phyloP scores from a whole-genome alignment of 2,888 invertebrate species.

The Cremastobaeus sp. region DNA sequence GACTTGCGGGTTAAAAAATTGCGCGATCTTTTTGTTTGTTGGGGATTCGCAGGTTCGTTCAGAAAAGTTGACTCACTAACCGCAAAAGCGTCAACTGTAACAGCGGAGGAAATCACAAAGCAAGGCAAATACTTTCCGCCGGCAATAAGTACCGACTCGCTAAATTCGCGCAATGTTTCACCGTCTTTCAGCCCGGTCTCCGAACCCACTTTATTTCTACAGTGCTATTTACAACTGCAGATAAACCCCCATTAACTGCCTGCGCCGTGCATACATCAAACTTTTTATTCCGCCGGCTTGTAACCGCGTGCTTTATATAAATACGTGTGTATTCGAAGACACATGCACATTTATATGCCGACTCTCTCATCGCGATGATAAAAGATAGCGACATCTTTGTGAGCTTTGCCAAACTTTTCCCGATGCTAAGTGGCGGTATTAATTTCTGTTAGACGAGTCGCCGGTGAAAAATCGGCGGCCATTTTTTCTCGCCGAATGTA shows the following conservation, averaged over 20 bases:
- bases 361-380: conserved; percentile 34
- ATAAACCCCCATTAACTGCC: conserved; percentile 54
- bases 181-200: conserved; percentile 41
- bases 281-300: conserved; percentile 36
- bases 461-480: no score
- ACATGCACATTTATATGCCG: not conserved
- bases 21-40: no score
- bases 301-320: conserved; percentile 34
- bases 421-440: conserved; percentile 12
- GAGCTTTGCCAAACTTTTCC: conserved; percentile 26
- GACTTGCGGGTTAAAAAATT: not conserved
- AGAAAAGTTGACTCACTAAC: not conserved
- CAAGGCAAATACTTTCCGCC: conserved; percentile 19
- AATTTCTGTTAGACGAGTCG: no score
- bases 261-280: conserved; percentile 47
- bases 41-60: no score
- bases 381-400: conserved; percentile 24
- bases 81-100: not conserved
- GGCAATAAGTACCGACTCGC: conserved; percentile 34
- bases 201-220: conserved; percentile 43
- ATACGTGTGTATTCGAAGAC: conserved; percentile 6
- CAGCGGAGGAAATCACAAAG: conserved; percentile 19
- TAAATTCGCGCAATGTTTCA: conserved; percentile 51
- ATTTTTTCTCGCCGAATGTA: no score
- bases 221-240: conserved; percentile 55